A percentile compares a stretch with the other conserved stretches of the same genome.
phyloP scores from a whole-genome alignment of 2,888 invertebrate species.

The Agonopterix arenella region DNA sequence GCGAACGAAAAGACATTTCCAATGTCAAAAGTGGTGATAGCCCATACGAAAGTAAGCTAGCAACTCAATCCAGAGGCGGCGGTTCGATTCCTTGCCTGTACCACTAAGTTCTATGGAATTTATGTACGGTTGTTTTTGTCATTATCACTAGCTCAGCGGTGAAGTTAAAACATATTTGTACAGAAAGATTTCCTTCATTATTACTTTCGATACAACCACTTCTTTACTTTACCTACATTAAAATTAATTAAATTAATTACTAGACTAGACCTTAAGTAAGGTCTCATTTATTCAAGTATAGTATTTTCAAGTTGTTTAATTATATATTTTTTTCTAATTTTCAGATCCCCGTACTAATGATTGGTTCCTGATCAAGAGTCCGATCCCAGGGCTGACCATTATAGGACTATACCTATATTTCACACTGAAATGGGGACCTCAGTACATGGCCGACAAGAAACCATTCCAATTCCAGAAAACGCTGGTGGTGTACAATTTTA shows the following conservation, averaged over 20 bases:
- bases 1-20: too few relatives aligned
- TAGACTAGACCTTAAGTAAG: neutral
- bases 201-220: too few relatives aligned
- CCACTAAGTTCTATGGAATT: too few relatives aligned
- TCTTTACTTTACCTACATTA: too few relatives aligned
- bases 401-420: constrained; percentile 83
- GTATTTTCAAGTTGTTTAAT: neutral
- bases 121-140: too few relatives aligned
- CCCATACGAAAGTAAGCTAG: too few relatives aligned
- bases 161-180: too few relatives aligned
- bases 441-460: constrained; percentile 90
- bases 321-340: constrained; percentile 18
- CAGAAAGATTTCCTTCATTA: too few relatives aligned
- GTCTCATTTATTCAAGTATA: neutral
- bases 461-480: constrained; percentile 88
- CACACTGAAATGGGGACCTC: constrained; percentile 87
- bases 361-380: constrained; percentile 86
- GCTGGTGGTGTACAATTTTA: constrained; percentile 90
- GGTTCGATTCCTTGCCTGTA: too few relatives aligned
- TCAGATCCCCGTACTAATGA: constrained; percentile 82
- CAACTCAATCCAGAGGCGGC: too few relatives aligned
- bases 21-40: too few relatives aligned
- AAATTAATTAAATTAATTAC: neutral
- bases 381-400: constrained; percentile 81
- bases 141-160: too few relatives aligned